These are phyloP conservation scores for Orthonevra nobilis DNA, from an alignment of 2,888 invertebrate species.

Conservation along the genomic window DNA sequence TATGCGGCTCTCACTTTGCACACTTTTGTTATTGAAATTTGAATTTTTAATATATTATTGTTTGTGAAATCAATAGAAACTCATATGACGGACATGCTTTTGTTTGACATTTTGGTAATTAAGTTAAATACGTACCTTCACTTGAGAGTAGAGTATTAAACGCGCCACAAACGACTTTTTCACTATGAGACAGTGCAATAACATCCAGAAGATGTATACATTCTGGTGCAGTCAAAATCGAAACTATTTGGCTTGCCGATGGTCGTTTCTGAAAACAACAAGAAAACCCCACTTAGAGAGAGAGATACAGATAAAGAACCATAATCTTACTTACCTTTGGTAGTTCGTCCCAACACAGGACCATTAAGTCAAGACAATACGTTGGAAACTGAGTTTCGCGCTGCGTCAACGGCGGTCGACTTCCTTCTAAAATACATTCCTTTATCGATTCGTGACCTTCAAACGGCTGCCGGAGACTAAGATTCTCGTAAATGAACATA, in stretches of 20 bases:
- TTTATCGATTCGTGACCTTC: constrained; percentile 98
- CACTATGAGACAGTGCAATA: constrained; percentile 86
- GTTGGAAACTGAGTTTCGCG: constrained; percentile 91
- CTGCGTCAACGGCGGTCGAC: constrained; percentile 92
- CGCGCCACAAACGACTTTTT: constrained; percentile 84
- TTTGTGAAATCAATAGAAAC: too few relatives aligned
- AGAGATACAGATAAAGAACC: too few relatives aligned
- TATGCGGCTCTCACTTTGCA: too few relatives aligned
- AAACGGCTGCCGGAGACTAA: constrained; percentile 96
- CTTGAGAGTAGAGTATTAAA: constrained; percentile 77
- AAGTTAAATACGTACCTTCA: constrained; percentile 81
- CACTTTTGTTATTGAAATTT: too few relatives aligned
- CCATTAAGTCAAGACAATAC: constrained; percentile 96
- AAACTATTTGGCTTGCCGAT: constrained; percentile 96
- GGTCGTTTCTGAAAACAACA: constrained; percentile 85
- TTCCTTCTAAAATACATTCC: constrained; percentile 97
- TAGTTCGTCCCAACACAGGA: constrained; percentile 95
- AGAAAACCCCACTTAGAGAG: neutral
- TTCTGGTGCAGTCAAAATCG: constrained; percentile 94
- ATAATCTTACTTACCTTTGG: constrained; percentile 81
- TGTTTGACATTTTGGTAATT: too few relatives aligned
- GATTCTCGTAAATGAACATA: constrained; percentile 97
- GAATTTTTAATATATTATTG: too few relatives aligned
- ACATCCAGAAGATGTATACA: constrained; percentile 93
- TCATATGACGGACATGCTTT: too few relatives aligned